Percentiles rank a stretch among this genome's conserved stretches.
These are phyloP conservation scores for Characodon lateralis DNA, from an alignment of 2,797 vertebrate species.

Conservation along the genomic window DNA sequence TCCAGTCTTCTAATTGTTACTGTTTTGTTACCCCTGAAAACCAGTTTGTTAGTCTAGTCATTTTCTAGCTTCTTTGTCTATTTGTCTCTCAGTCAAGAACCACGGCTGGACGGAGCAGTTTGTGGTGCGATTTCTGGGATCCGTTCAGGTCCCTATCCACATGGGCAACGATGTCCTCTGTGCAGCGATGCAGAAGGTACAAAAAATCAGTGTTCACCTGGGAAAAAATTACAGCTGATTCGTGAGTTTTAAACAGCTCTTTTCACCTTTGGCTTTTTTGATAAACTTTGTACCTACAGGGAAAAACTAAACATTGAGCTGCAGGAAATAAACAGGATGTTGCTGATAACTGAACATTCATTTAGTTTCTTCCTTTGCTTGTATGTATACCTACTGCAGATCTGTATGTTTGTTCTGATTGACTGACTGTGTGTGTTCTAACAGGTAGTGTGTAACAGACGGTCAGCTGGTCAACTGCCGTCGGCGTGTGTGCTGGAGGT, in stretches of 20 bases:
- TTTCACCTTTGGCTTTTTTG: neutral
- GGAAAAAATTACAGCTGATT: neutral
- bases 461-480: constrained; percentile 87
- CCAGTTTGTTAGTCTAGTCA: too few species aligned
- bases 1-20: too few species aligned
- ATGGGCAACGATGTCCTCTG: constrained; percentile 93
- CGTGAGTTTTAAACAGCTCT: neutral
- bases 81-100: constrained; percentile 54
- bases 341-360: neutral
- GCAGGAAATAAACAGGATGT: neutral
- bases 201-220: neutral
- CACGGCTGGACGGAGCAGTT: constrained; percentile 86
- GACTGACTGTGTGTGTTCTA: constrained; percentile 15
- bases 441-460: constrained; percentile 92
- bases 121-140: constrained; percentile 91
- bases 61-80: too few species aligned
- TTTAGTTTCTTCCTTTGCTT: neutral
- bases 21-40: too few species aligned
- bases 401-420: neutral
- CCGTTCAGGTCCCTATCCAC: constrained; percentile 93
- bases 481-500: constrained; percentile 91
- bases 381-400: neutral
- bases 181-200: constrained; percentile 96
- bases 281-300: neutral
- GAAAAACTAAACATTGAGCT: neutral